Evolutionary conservation across 2,113 vertebrate species (phyloP).

Genomic region (Cyprinodon variegatus): DNA sequence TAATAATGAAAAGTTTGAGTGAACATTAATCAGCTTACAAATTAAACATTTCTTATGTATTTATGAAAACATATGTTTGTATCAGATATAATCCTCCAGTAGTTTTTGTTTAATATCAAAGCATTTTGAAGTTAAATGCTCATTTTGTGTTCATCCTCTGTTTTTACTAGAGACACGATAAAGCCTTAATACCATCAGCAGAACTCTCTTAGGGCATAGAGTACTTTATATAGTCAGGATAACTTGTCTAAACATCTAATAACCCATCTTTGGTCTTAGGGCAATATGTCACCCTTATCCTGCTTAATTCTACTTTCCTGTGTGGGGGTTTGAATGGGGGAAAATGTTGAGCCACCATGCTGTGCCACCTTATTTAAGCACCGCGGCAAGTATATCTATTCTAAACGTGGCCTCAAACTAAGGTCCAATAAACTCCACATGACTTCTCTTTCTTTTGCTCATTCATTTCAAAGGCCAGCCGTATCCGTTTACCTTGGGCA

Average conservation of each 20-base stretch:
- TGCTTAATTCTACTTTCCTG: constrained; percentile 44
- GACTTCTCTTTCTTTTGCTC: constrained; percentile 26
- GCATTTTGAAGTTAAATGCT: constrained; percentile 60
- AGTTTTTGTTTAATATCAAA: constrained; percentile 51
- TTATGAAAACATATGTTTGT: constrained; percentile 60
- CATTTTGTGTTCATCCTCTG: constrained; percentile 36
- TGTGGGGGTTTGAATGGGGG: constrained; percentile 35
- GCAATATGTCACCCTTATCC: constrained; percentile 62
- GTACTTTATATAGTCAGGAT: constrained; percentile 52
- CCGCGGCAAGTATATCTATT: constrained; percentile 44
- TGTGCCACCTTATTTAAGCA: constrained; percentile 38
- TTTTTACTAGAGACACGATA: constrained; percentile 53
- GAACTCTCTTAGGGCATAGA: constrained; percentile 46
- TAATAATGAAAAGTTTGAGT: constrained; percentile 1
- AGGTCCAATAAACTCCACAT: constrained; percentile 54
- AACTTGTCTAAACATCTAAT: constrained; percentile 75
- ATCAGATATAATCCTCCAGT: constrained; percentile 68
- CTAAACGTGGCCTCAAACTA: constrained; percentile 67
- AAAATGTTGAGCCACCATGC: constrained; percentile 45
- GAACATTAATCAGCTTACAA: constrained; percentile 65
- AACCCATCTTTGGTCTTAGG: constrained; percentile 68
- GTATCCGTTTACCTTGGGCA: constrained; percentile 68
- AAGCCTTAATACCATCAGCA: constrained; percentile 63
- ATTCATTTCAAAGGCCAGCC: constrained; percentile 53
- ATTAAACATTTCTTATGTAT: constrained; percentile 57